Conservation (phyloP, 2,797 vertebrate species). For the Neosilurus mollespiculum region DNA sequence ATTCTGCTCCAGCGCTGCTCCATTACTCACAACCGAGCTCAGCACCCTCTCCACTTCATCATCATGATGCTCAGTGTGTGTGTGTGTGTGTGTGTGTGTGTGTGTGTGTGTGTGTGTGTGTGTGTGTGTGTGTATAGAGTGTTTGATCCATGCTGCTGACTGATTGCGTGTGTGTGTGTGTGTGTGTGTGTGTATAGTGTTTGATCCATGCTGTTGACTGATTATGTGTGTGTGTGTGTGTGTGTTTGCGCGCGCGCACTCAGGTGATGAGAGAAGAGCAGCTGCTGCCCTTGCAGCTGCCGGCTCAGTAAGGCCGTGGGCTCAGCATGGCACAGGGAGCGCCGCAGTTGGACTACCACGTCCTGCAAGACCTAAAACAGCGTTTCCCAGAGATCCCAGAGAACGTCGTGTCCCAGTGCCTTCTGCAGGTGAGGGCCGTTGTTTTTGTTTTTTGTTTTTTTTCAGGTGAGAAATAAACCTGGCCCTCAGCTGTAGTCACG, state of each 20-base stretch:
- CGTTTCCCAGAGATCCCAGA: constrained; percentile 98
- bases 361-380: constrained; percentile 96
- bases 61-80: neutral
- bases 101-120: constrained; percentile 19
- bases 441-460: no score
- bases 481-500: neutral
- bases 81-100: constrained; percentile 2
- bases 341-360: constrained; percentile 88
- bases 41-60: neutral
- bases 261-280: constrained; percentile 84
- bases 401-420: constrained; percentile 94
- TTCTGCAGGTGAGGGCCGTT: constrained; percentile 83
- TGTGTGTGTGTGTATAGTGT: constrained; percentile 3
- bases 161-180: constrained; percentile 15
- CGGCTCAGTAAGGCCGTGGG: constrained; percentile 82
- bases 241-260: constrained; percentile 41
- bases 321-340: constrained; percentile 94
- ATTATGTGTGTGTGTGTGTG: constrained; percentile 14
- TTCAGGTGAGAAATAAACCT: neutral
- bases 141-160: constrained; percentile 17
- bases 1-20: constrained; percentile 26
- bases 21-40: constrained; percentile 14
- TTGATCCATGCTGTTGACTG: constrained; percentile 18
- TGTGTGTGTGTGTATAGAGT: constrained; percentile 5
- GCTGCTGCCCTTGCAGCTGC: constrained; percentile 80